Conservation (phyloP, 2,113 vertebrate species). For the Dipodomys merriami region DNA sequence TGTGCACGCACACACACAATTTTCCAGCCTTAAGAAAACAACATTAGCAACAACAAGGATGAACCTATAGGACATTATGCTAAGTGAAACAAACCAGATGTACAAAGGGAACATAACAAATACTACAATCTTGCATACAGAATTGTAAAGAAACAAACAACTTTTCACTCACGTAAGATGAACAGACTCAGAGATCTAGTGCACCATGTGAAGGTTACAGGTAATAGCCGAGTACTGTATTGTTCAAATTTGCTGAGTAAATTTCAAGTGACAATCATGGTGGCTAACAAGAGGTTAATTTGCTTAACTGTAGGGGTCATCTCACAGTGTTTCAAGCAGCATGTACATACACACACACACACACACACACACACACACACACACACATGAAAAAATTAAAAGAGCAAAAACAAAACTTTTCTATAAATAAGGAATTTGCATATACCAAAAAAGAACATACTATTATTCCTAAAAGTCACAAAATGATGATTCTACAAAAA, state of each 20-base stretch:
- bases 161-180: neutral
- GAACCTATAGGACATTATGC: neutral
- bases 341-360: too few relatives aligned
- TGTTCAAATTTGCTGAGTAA: neutral
- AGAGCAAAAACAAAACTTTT: neutral
- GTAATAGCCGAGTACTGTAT: neutral
- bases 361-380: too few relatives aligned
- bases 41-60: neutral
- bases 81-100: neutral
- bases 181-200: neutral
- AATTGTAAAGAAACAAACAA: neutral
- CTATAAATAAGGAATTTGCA: slow-evolving; percentile 6
- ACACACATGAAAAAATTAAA: neutral
- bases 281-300: neutral
- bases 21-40: neutral
- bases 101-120: neutral
- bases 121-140: neutral
- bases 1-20: neutral
- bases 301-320: neutral
- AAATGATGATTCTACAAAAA: neutral
- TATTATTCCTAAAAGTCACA: neutral
- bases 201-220: neutral
- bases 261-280: too few relatives aligned
- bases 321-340: neutral
- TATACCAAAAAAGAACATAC: neutral